These are phyloP conservation scores for Torymus tubicola DNA, from an alignment of 2,888 invertebrate genomes.

Conservation along the genomic window DNA sequence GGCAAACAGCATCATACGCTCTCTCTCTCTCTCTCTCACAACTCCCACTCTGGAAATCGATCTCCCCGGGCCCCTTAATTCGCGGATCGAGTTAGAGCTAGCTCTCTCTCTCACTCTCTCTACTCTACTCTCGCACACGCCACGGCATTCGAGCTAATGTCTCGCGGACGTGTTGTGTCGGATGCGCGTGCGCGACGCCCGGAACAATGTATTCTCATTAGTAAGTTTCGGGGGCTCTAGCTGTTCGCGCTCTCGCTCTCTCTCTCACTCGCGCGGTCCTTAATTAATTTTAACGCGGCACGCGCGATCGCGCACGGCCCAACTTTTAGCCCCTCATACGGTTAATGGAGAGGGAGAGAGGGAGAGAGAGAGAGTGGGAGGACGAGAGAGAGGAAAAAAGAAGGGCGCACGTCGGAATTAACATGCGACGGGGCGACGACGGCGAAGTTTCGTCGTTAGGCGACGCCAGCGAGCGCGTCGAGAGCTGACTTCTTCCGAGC, in stretches of 20 bases:
- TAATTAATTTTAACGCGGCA: constrained; percentile 61
- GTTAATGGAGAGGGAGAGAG: constrained; percentile 39
- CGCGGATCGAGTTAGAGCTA: constrained; percentile 38
- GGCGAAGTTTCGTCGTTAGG: constrained; percentile 36
- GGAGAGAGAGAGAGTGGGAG: neutral
- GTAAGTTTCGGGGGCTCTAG: constrained; percentile 55
- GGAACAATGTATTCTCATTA: constrained; percentile 62
- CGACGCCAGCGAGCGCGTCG: neutral
- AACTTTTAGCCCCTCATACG: constrained; percentile 57
- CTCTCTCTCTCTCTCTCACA: neutral
- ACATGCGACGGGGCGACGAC: constrained; percentile 37
- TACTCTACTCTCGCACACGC: neutral
- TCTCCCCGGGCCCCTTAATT: constrained; percentile 34
- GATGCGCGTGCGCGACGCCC: constrained; percentile 29
- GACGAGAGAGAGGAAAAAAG: constrained; percentile 18
- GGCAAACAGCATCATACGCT: neutral
- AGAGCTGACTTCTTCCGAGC: neutral
- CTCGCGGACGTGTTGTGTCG: constrained; percentile 17
- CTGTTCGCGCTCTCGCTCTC: neutral
- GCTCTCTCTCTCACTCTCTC: neutral
- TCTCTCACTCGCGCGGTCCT: constrained; percentile 39
- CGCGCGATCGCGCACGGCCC: constrained; percentile 51
- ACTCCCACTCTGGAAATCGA: constrained; percentile 37
- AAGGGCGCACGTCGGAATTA: constrained; percentile 49
- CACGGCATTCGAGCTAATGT: constrained; percentile 14